These are phyloP conservation scores for Selenia dentaria DNA, from an alignment of 2,888 invertebrate genomes.

Conservation along the genomic window DNA sequence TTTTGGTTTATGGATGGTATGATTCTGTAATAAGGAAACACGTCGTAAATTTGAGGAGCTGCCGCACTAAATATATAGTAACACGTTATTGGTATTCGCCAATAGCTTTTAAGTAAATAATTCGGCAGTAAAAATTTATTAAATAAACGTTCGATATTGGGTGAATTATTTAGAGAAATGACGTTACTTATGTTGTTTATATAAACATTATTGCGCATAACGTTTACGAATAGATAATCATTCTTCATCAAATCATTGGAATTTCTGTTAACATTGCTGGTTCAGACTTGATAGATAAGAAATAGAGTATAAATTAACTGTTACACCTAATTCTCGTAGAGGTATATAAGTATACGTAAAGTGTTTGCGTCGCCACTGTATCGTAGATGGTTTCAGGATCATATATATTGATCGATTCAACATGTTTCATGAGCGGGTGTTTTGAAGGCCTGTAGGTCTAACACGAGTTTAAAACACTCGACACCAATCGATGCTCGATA, in stretches of 20 bases:
- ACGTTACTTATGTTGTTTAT: conserved; percentile 1
- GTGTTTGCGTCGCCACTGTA: no score
- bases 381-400: no score
- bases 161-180: conserved; percentile 1
- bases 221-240: no score
- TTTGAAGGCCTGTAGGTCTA: no score
- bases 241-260: conserved; percentile 3
- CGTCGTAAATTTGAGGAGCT: conserved; percentile 21
- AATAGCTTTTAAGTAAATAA: conserved; percentile 17
- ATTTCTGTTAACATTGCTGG: not conserved
- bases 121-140: conserved; percentile 9
- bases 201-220: conserved; percentile 1
- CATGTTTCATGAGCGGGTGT: no score
- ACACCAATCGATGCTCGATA: no score
- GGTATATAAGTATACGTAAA: no score
- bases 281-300: no score
- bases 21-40: conserved; percentile 17
- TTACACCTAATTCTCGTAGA: no score
- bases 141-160: conserved; percentile 9
- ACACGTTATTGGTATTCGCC: conserved; percentile 17
- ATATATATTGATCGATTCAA: no score
- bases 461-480: no score
- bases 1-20: conserved; percentile 4
- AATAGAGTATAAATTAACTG: no score
- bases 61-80: conserved; percentile 19